These are phyloP conservation scores for Cataglyphis cursor DNA, from an alignment of 2,888 invertebrate species.

Conservation along the genomic window DNA sequence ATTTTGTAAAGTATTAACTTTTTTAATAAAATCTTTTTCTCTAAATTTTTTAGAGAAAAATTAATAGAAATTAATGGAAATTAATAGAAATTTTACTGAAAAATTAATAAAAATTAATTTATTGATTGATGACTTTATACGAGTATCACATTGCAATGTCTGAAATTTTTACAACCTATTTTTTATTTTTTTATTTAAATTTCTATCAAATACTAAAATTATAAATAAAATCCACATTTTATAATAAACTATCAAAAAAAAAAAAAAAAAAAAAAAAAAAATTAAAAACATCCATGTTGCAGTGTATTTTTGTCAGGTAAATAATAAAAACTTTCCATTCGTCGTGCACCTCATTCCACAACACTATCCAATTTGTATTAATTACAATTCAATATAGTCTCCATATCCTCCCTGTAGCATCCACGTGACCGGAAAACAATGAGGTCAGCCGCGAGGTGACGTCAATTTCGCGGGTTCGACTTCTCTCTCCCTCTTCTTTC, in stretches of 20 bases:
- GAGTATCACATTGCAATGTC: neutral
- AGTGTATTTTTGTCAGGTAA: conserved; percentile 1
- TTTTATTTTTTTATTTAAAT: neutral
- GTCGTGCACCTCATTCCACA: neutral
- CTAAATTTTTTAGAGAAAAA: neutral
- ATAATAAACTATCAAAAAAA: neutral
- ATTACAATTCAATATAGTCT: conserved; percentile 81
- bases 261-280: neutral
- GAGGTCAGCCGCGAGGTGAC: conserved; percentile 17
- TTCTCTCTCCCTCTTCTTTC: conserved; percentile 54
- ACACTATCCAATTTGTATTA: conserved; percentile 37
- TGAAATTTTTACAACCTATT: too few relatives aligned
- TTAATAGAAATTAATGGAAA: too few relatives aligned
- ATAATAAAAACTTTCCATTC: conserved; percentile 5
- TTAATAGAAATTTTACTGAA: too few relatives aligned
- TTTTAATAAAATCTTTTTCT: neutral
- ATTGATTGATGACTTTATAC: neutral
- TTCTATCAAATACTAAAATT: neutral
- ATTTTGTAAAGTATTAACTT: neutral
- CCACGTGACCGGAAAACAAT: conserved; percentile 55
- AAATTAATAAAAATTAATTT: neutral
- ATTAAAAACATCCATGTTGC: neutral
- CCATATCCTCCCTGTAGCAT: conserved; percentile 69
- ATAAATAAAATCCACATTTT: neutral
- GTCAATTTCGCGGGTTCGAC: conserved; percentile 49